Percentiles rank a stretch among this genome's conserved stretches.
These are phyloP conservation scores for Misgurnus anguillicaudatus DNA, from an alignment of 2,113 vertebrate species.

Conservation along the genomic window DNA sequence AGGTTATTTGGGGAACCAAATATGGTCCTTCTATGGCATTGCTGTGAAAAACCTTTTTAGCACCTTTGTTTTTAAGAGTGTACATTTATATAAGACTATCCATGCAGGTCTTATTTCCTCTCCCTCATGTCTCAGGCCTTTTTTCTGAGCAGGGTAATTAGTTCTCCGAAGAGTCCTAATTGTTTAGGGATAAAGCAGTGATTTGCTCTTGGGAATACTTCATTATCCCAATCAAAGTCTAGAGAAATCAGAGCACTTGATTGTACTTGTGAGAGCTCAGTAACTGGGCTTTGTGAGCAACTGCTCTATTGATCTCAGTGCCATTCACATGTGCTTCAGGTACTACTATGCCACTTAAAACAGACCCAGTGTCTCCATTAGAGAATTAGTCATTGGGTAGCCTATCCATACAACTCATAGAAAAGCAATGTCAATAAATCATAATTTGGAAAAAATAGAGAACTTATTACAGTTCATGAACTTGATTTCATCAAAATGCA, in stretches of 20 bases:
- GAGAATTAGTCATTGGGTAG: constrained; percentile 1
- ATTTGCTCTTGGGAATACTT: constrained; percentile 53
- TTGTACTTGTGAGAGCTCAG: constrained; percentile 30
- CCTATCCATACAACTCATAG: neutral
- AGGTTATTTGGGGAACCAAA: too few relatives aligned
- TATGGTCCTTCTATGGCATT: too few relatives aligned
- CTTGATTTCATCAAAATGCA: too few relatives aligned
- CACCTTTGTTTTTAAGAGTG: too few relatives aligned
- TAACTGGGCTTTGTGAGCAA: constrained; percentile 15
- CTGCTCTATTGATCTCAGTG: constrained; percentile 26
- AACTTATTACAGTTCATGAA: too few relatives aligned
- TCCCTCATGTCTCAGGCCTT: constrained; percentile 26
- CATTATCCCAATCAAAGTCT: constrained; percentile 52
- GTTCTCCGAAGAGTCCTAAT: constrained; percentile 57
- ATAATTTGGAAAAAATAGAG: too few relatives aligned
- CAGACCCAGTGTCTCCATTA: constrained; percentile 18
- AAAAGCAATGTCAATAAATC: too few relatives aligned
- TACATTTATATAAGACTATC: constrained; percentile 2
- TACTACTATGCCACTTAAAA: neutral
- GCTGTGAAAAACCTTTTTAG: too few relatives aligned
- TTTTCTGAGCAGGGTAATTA: constrained; percentile 53
- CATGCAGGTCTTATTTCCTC: neutral
- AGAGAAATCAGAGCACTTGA: constrained; percentile 46
- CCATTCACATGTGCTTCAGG: constrained; percentile 28
- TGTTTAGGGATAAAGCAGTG: constrained; percentile 54